Conservation (phyloP, 1,140 invertebrate species). For the Sycophaga agraensis region DNA sequence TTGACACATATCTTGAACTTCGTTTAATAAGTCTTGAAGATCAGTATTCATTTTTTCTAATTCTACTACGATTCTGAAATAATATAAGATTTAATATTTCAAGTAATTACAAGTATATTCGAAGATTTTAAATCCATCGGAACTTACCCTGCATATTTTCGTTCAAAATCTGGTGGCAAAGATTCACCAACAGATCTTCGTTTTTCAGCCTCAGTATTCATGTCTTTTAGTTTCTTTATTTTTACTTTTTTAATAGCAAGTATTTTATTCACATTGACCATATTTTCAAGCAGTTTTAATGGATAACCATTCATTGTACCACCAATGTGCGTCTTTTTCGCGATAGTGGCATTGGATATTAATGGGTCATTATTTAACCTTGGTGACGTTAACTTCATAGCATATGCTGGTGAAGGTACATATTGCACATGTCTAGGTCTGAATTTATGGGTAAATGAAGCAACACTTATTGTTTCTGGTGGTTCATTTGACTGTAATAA, state of each 20-base stretch:
- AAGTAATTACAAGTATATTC: too few relatives aligned
- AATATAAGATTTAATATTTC: conserved; percentile 1
- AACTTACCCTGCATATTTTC: conserved; percentile 75
- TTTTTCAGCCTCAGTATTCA: conserved; percentile 91
- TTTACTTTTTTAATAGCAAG: conserved; percentile 80
- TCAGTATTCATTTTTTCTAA: conserved; percentile 90
- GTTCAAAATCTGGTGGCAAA: conserved; percentile 83
- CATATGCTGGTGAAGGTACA: conserved; percentile 61
- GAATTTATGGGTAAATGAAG: conserved; percentile 81
- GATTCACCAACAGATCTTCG: conserved; percentile 76
- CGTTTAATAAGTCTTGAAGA: conserved; percentile 80
- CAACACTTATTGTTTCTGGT: conserved; percentile 85
- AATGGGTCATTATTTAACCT: conserved; percentile 61
- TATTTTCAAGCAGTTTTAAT: conserved; percentile 78
- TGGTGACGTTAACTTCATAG: conserved; percentile 57
- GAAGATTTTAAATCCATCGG: not conserved
- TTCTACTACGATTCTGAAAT: conserved; percentile 73
- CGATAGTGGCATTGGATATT: conserved; percentile 57
- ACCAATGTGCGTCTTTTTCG: conserved; percentile 54
- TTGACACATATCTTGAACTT: conserved; percentile 81
- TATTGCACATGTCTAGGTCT: conserved; percentile 68
- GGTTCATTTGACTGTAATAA: conserved; percentile 76
- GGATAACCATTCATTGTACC: conserved; percentile 79
- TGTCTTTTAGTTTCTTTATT: conserved; percentile 78
- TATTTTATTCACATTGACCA: conserved; percentile 87